A percentile compares a stretch with the other conserved stretches of the same genome.
Evolutionary conservation across 2,113 vertebrate genomes (phyloP).

Genomic region (Nannobrachium achirus): DNA sequence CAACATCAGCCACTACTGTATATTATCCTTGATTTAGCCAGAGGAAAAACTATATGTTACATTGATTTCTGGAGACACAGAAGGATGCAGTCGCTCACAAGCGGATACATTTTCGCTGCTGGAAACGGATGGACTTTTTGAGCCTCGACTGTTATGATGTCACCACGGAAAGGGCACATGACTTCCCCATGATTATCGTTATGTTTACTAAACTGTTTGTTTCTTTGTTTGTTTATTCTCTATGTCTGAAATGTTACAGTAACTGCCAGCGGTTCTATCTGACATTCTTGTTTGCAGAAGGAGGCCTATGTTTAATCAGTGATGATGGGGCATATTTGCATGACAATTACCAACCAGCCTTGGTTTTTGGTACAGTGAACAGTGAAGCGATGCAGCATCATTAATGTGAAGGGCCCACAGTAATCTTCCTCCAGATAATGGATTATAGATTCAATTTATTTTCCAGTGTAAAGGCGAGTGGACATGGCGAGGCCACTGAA

Average conservation of each 20-base stretch:
- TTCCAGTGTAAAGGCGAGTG: slow-evolving; percentile 53
- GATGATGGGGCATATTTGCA: slow-evolving; percentile 46
- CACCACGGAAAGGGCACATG: neutral
- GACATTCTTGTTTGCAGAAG: slow-evolving; percentile 27
- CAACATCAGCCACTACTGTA: slow-evolving; percentile 4
- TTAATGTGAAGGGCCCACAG: slow-evolving; percentile 33
- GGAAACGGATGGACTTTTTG: slow-evolving; percentile 34
- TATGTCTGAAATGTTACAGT: neutral
- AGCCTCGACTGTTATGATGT: slow-evolving; percentile 43
- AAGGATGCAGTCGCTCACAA: slow-evolving; percentile 39
- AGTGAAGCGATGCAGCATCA: slow-evolving; percentile 69
- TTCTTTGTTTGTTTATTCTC: neutral
- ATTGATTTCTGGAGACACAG: slow-evolving; percentile 46
- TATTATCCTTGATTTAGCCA: slow-evolving; percentile 43
- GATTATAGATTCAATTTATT: slow-evolving; percentile 73
- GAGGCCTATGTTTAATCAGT: slow-evolving; percentile 49
- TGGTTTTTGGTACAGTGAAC: slow-evolving; percentile 53
- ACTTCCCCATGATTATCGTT: neutral
- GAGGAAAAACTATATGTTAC: slow-evolving; percentile 37
- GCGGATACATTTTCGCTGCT: slow-evolving; percentile 34
- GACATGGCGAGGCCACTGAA: slow-evolving; percentile 47
- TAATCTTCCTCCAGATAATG: slow-evolving; percentile 58
- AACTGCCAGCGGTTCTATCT: neutral
- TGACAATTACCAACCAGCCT: slow-evolving; percentile 63
- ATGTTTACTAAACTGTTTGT: too few species aligned